Percentiles rank a stretch among this genome's conserved stretches.
Evolutionary conservation across 1,140 invertebrate species (phyloP).

Genomic region (Polypedilum pembai): DNA sequence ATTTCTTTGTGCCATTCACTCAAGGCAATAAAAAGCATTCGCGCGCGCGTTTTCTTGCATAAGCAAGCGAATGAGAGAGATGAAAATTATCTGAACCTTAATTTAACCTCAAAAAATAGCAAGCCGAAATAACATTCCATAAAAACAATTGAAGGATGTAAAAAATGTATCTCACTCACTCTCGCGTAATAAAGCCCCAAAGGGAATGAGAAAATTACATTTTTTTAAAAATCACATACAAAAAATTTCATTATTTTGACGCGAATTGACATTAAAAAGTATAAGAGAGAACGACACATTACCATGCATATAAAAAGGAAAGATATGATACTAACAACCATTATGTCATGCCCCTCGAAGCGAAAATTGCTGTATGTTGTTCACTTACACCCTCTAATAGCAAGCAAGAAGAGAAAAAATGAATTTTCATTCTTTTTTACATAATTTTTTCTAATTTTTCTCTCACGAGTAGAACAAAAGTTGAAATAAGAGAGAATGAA

Average conservation of each 20-base stretch:
- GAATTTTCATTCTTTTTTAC: conserved; percentile 13
- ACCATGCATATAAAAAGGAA: neutral
- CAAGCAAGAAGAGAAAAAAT: conserved; percentile 14
- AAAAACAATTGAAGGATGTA: conserved; percentile 17
- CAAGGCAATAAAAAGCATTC: conserved; percentile 23
- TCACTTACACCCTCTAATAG: neutral
- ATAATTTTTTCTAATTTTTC: conserved; percentile 23
- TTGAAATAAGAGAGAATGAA: neutral
- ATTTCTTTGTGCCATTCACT: conserved; percentile 8
- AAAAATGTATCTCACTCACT: neutral
- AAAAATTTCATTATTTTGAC: conserved; percentile 7
- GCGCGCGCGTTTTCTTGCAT: neutral
- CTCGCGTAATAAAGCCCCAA: neutral
- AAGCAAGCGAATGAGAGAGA: neutral
- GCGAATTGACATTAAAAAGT: conserved; percentile 6
- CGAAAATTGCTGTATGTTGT: neutral
- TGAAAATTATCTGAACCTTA: conserved; percentile 25
- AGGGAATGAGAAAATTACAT: conserved; percentile 12
- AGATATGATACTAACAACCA: neutral
- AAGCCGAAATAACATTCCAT: conserved; percentile 22
- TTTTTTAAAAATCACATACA: neutral
- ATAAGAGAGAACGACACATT: neutral
- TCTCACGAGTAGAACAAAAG: neutral
- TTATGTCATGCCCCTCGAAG: neutral
- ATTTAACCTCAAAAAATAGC: conserved; percentile 25